Evolutionary conservation across 2,113 vertebrate species (phyloP), one percentile per base, ranked within the genome.

Genomic region (Epinephelus cyanopodus): DNA sequence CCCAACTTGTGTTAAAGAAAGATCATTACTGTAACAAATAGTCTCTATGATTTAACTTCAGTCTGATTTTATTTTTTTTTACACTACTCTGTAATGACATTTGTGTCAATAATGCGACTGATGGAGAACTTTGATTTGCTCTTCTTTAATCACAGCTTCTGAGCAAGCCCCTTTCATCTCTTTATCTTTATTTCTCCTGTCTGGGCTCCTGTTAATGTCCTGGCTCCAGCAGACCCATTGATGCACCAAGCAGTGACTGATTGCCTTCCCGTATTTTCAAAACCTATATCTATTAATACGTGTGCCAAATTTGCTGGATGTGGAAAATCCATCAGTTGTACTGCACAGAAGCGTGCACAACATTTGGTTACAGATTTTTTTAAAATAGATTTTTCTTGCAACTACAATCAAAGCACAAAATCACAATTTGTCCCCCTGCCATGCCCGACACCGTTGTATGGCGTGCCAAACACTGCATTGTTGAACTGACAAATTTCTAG

Each of bases 351-450:
- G 45, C 11, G 33, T 10, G 14, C 1, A 2, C 6, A 72, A 33
- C 54, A 73, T 72, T 66, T 60, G 45, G 6, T 21, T 45, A 50
- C 6, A 25, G 19, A 57, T 74, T 50, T 66, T 66, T 37, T 53
- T 42, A 17, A 21, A 42, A 77, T 54, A 33, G 39, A 65, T 72
- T 65, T 70, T 47, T 71, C 39, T 67, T 56, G 27, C 27, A 39
- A 60, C 15, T 68, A 14, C 48, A 76, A 79, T 77, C 67, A 54
- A 73, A 87, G 66, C 17, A 47, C 29, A 73, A 72, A 86, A 76
- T 74, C 60, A 23, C 47, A 47, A 21, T 76, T 47, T 75, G 68
- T 82, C 75, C 71, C 63, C 17, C 63, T 77, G 70, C 63, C 47
- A 57, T 54, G 45, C 60, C 58, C 5, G 0, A 5, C 7, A 14